A percentile compares a stretch with the other conserved stretches of the same genome.
Conservation (phyloP, 2,888 invertebrate species). For the Odontothrips loti region DNA sequence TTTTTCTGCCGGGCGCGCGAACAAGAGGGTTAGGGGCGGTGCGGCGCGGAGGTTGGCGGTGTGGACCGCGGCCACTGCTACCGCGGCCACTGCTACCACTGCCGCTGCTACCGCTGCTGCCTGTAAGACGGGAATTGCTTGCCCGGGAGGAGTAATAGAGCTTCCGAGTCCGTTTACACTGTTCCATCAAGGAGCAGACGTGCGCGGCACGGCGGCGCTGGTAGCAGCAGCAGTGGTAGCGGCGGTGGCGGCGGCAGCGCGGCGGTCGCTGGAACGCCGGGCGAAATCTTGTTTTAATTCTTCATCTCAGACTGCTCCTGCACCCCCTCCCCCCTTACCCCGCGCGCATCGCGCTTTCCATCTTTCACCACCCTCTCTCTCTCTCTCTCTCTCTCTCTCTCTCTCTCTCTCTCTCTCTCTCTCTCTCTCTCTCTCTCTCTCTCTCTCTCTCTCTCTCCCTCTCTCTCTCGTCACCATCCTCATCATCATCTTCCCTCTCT, state of each 20-base stretch:
- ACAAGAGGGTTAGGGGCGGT: too few species aligned
- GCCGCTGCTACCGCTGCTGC: too few species aligned
- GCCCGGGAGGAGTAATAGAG: constrained; percentile 11
- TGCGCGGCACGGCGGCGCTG: neutral
- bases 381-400: constrained; percentile 36
- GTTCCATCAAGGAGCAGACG: neutral
- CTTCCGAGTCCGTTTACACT: constrained; percentile 20
- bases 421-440: constrained; percentile 34
- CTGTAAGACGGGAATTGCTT: constrained; percentile 7
- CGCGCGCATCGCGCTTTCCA: neutral
- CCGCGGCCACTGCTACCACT: too few species aligned
- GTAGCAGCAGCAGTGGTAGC: too few species aligned
- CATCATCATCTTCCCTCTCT: constrained; percentile 32
- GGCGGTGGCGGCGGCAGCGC: neutral
- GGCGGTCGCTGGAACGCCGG: constrained; percentile 8
- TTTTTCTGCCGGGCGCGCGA: neutral
- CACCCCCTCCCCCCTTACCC: neutral
- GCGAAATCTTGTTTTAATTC: constrained; percentile 19
- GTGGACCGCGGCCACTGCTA: too few species aligned
- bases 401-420: constrained; percentile 36
- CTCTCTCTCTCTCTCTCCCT: constrained; percentile 27
- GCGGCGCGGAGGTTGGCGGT: too few species aligned
- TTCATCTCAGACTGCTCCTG: neutral
- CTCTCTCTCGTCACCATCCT: neutral
- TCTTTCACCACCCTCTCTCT: neutral